phyloP scores from a whole-genome alignment of 2,797 vertebrate species.

The Spheniscus humboldti region DNA sequence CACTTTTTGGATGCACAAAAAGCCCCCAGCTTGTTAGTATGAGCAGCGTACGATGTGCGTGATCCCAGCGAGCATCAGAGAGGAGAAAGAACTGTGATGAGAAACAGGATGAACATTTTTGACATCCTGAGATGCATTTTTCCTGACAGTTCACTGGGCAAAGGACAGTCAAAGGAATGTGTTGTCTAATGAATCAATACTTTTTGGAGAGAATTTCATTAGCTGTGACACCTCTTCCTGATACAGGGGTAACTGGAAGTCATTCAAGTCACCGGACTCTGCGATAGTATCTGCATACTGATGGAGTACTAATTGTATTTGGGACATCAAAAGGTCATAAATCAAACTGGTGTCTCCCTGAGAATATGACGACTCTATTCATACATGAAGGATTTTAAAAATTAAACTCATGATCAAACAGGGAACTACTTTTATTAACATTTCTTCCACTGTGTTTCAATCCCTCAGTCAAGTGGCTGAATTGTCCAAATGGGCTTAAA shows the following conservation, averaged over 20 bases:
- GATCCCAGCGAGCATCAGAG: neutral
- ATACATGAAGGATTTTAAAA: conserved; percentile 49
- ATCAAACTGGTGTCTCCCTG: conserved; percentile 34
- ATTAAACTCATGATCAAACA: conserved; percentile 52
- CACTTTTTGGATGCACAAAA: neutral
- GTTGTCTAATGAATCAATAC: conserved; percentile 66
- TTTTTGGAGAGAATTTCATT: conserved; percentile 72
- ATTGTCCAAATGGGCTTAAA: conserved; percentile 64
- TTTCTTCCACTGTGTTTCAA: conserved; percentile 35
- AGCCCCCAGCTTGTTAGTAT: accelerated
- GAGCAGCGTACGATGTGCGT: accelerated
- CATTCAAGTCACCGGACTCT: conserved; percentile 63
- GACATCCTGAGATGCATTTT: conserved; percentile 25
- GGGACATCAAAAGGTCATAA: conserved; percentile 56
- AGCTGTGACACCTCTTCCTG: conserved; percentile 58
- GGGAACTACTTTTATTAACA: conserved; percentile 49
- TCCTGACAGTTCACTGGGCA: conserved; percentile 34
- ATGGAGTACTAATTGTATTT: conserved; percentile 49
- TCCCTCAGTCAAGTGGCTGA: conserved; percentile 60
- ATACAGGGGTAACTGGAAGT: conserved; percentile 65
- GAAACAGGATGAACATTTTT: conserved; percentile 43
- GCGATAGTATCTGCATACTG: conserved; percentile 45
- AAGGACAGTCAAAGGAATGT: conserved; percentile 61
- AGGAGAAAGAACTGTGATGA: conserved; percentile 7
- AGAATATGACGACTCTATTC: conserved; percentile 45